Percentiles rank a stretch among this genome's conserved stretches.
These are phyloP conservation scores for Sylvietta virens DNA, from an alignment of 2,113 vertebrate genomes.

Conservation along the genomic window DNA sequence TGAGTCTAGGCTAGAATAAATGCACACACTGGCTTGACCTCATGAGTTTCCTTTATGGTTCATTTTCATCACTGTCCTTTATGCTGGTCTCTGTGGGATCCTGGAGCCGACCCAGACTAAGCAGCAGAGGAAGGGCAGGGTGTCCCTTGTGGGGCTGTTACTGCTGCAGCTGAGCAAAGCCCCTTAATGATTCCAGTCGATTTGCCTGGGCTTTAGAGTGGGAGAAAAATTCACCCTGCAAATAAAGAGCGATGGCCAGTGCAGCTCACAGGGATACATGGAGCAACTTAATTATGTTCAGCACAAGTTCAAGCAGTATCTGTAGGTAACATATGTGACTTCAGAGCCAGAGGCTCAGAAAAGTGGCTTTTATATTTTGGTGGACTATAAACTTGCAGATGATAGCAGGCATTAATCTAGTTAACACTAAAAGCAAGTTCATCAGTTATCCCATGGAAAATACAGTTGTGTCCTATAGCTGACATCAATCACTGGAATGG, in stretches of 20 bases:
- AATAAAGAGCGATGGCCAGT: not conserved
- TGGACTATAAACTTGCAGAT: not conserved
- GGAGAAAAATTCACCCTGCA: not conserved
- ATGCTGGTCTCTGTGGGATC: not conserved
- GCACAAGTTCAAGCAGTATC: not conserved
- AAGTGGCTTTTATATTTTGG: not conserved
- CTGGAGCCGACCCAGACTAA: not conserved
- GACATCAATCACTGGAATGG: constrained; percentile 18
- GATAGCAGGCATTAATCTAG: constrained; percentile 22
- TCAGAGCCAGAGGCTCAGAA: not conserved
- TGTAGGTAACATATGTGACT: not conserved
- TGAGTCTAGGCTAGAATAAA: not conserved
- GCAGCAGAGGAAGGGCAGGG: constrained; percentile 20
- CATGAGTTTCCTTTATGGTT: constrained; percentile 31
- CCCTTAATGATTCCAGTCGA: constrained; percentile 20
- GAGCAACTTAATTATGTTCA: not conserved
- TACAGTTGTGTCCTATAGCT: not conserved
- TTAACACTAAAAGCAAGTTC: constrained; percentile 1
- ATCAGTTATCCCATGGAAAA: constrained; percentile 19
- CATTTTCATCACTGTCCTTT: constrained; percentile 59
- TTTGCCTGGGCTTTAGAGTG: not conserved
- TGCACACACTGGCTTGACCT: not conserved
- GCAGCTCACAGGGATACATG: not conserved
- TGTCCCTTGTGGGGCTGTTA: constrained; percentile 52
- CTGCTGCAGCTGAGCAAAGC: not conserved